Percentiles rank a stretch among this genome's conserved stretches.
Conservation (phyloP, 23 tunicate genomes). For the Trididemnum nubilum region DNA sequence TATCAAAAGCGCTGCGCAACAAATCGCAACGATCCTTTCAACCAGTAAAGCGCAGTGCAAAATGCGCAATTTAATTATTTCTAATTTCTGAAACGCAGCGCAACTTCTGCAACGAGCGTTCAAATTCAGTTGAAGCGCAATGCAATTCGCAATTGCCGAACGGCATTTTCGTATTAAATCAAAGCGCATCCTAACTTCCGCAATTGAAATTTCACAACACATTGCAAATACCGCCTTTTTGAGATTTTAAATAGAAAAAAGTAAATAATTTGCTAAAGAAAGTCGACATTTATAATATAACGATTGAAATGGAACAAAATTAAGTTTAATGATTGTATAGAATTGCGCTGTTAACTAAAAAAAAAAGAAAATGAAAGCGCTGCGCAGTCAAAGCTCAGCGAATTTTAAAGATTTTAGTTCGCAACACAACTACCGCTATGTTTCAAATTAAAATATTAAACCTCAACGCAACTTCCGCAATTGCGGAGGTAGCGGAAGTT, state of each 20-base stretch:
- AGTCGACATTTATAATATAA: too few species aligned
- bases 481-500: not conserved
- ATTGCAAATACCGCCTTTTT: too few species aligned
- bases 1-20: not conserved
- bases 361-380: too few species aligned
- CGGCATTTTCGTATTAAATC: not conserved
- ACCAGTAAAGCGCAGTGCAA: not conserved
- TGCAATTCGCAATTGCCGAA: not conserved
- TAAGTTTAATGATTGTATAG: too few species aligned
- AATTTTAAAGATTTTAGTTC: too few species aligned
- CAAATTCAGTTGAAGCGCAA: not conserved
- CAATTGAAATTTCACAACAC: not conserved
- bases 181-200: not conserved
- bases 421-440: not conserved
- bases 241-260: too few species aligned
- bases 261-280: too few species aligned
- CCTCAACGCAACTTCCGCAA: constrained; percentile 1
- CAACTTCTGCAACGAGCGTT: not conserved
- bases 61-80: not conserved
- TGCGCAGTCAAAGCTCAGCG: too few species aligned
- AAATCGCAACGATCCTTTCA: not conserved
- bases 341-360: too few species aligned
- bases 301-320: too few species aligned
- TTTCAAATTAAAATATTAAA: not conserved
- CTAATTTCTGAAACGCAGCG: not conserved